A percentile compares a stretch with the other conserved stretches of the same genome.
Evolutionary conservation across 2,113 vertebrate species (phyloP).

Genomic region (Sigmodon hispidus): DNA sequence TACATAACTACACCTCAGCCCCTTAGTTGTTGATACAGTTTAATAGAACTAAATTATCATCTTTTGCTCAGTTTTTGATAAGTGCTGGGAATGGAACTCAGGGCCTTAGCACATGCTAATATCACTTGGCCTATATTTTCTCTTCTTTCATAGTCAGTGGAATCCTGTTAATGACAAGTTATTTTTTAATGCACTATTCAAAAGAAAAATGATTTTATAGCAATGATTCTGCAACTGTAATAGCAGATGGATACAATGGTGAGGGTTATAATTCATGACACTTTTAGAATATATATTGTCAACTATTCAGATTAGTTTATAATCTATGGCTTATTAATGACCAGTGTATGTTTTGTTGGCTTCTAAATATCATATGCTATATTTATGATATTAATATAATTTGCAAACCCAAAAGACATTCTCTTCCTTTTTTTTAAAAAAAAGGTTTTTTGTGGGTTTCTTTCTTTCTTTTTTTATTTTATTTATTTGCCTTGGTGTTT

Average conservation of each 20-base stretch:
- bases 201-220: constrained; percentile 74
- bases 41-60: neutral
- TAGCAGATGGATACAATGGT: neutral
- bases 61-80: neutral
- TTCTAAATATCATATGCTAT: constrained; percentile 59
- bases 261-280: neutral
- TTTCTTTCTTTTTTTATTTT: too few relatives aligned
- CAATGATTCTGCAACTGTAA: constrained; percentile 71
- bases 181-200: constrained; percentile 73
- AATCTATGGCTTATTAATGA: constrained; percentile 43
- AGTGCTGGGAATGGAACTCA: neutral
- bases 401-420: constrained; percentile 72
- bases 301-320: neutral
- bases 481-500: too few relatives aligned
- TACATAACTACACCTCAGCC: neutral
- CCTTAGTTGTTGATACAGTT: neutral
- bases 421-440: constrained; percentile 22
- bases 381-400: constrained; percentile 75
- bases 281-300: neutral
- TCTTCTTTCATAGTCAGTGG: constrained; percentile 26
- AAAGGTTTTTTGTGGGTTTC: too few relatives aligned
- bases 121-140: constrained; percentile 18
- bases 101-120: neutral
- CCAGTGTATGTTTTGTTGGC: constrained; percentile 30
- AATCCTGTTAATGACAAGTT: constrained; percentile 70